Conservation (phyloP, 2,888 invertebrate species). For the Nephrotoma guestfalica region DNA sequence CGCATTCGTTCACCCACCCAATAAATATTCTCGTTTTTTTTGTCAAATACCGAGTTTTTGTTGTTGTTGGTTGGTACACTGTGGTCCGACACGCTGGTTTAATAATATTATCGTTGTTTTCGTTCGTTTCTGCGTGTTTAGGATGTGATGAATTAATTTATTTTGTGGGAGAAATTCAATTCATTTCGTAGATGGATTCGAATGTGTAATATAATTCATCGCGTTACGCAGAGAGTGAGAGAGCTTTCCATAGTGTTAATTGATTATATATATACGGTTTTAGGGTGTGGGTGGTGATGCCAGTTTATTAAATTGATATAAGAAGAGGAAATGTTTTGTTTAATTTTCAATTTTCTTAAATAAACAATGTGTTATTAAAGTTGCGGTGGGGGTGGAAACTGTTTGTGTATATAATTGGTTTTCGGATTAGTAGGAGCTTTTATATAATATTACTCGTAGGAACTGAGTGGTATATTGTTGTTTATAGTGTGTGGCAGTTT, state of each 20-base stretch:
- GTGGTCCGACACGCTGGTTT: not conserved
- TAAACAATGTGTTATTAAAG: not conserved
- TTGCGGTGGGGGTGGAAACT: too few relatives aligned
- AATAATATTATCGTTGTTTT: not conserved
- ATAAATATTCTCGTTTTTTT: not conserved
- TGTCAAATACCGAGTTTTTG: not conserved
- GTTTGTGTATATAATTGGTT: too few relatives aligned
- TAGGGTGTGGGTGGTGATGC: not conserved
- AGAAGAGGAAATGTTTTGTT: not conserved
- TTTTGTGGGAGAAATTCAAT: not conserved
- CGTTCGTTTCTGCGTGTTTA: not conserved
- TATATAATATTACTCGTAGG: too few relatives aligned
- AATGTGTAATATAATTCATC: not conserved
- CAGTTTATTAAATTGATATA: not conserved
- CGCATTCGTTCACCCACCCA: not conserved
- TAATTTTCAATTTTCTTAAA: not conserved
- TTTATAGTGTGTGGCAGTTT: not conserved
- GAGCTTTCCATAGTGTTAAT: not conserved
- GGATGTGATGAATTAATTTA: not conserved
- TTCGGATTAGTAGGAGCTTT: too few relatives aligned
- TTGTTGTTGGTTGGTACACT: not conserved
- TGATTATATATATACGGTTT: not conserved
- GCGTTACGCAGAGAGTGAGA: not conserved
- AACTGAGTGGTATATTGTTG: not conserved
- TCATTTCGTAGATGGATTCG: not conserved